Evolutionary conservation across 2,888 invertebrate genomes (phyloP), one percentile per base, ranked within the genome.

Genomic region (Laothoe populi): DNA sequence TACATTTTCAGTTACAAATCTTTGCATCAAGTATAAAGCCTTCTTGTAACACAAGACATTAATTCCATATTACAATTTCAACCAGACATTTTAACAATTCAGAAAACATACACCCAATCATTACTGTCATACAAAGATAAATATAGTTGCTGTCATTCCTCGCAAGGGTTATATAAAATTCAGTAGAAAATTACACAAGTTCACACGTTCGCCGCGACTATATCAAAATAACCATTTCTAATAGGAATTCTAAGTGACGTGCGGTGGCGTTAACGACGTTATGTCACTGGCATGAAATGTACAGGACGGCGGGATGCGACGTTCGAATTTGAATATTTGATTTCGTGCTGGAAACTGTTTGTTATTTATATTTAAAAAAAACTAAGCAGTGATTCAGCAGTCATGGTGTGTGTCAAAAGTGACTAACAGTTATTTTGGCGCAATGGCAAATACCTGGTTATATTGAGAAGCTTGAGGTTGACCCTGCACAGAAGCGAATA

Each of bases 201-300:
- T 53, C 49, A 48, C 53, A 53, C 26, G 42, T 53, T 16, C n/a
- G 19, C 19, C 24, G n/a, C 58, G 10, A 38, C 23, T 38, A 62
- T 58, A 62, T 48, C 48, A 58, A 58, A 59, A 62, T 62, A 58
- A 58, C 62, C 26, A 31, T 24, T 40, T 42, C 40, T 62, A 62
- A 62, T 58, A 62, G 58, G 48, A 62, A 59, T 46, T 48, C 19
- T 57, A 62, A 62, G 58, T 62, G 62, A 62, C 58, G 26, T 48
- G 48, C 38, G 58, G 46, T 40, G 16, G 24, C 46, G 40, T 23
- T 48, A 62, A 62, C 62, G 16, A 46, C n/a, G 16, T 40, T 57
- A 61, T 8, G 40, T 38, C 31, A 57, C 44, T 23, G 38, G 48
- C 49, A 49, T 60, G 48, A 49, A 49, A 61, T 42, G 19, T 40